Percentiles rank a stretch among this genome's conserved stretches.
Evolutionary conservation across 2,888 invertebrate genomes (phyloP).

Genomic region (Nephrotoma flavescens): DNA sequence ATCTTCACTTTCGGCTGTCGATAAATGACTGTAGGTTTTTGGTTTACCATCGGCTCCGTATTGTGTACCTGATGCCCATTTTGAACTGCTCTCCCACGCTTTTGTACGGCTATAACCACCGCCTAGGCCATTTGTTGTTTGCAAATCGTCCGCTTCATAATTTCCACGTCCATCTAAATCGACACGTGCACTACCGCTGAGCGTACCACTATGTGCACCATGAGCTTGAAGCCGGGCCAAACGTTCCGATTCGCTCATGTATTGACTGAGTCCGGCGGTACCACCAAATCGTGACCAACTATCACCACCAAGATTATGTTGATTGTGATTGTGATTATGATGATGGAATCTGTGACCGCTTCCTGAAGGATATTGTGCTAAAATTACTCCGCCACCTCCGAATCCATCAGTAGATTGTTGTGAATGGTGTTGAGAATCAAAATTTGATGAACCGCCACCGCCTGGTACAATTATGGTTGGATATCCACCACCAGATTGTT

Average conservation of each 20-base stretch:
- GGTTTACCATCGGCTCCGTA: conserved; percentile 25
- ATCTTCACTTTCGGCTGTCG: conserved; percentile 30
- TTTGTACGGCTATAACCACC: conserved; percentile 22
- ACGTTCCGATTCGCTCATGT: conserved; percentile 26
- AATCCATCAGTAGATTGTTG: not conserved
- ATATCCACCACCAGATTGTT: not conserved
- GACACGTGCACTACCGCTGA: conserved; percentile 18
- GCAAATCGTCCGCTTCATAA: conserved; percentile 8
- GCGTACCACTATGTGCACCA: conserved; percentile 16
- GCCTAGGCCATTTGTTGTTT: conserved; percentile 10
- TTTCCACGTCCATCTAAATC: conserved; percentile 11
- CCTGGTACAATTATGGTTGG: not conserved
- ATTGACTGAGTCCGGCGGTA: conserved; percentile 18
- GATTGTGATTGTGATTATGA: not conserved
- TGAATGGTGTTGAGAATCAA: not conserved
- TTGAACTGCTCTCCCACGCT: conserved; percentile 31
- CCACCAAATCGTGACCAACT: conserved; percentile 5
- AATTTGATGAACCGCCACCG: not conserved
- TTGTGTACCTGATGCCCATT: conserved; percentile 31
- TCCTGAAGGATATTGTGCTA: not conserved
- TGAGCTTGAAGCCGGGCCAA: conserved; percentile 25
- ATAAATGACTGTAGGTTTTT: conserved; percentile 27
- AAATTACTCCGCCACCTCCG: not conserved
- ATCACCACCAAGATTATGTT: not conserved
- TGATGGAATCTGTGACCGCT: not conserved